Percentiles rank a stretch among this genome's conserved stretches.
These are phyloP conservation scores for Rhizoglyphus robini DNA, from an alignment of 1,140 invertebrate genomes.

Conservation along the genomic window DNA sequence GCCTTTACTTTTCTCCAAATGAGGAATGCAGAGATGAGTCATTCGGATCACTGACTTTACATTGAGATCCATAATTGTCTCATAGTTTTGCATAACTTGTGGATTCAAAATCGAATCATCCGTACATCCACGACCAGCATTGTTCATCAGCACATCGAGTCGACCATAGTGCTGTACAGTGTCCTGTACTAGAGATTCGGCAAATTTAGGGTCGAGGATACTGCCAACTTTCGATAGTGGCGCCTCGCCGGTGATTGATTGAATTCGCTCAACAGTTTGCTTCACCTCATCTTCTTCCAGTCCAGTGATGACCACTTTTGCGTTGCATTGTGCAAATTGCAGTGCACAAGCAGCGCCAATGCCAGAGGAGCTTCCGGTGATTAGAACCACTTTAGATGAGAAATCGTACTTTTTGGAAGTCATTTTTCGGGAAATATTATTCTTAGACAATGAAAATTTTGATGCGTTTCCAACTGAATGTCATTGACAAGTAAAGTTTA, in stretches of 20 bases:
- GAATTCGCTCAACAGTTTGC: slow-evolving; percentile 48
- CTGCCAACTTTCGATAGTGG: slow-evolving; percentile 54
- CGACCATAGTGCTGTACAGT: slow-evolving; percentile 29
- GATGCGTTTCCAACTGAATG: too few species aligned
- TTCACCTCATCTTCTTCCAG: slow-evolving; percentile 51
- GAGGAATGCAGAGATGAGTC: slow-evolving; percentile 63
- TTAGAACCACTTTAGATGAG: slow-evolving; percentile 5
- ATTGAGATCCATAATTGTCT: neutral
- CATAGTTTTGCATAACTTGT: slow-evolving; percentile 3
- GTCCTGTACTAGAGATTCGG: slow-evolving; percentile 68
- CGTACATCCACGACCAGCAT: neutral
- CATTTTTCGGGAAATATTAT: slow-evolving; percentile 1
- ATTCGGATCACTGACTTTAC: slow-evolving; percentile 31
- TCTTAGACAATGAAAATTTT: too few species aligned
- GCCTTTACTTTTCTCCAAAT: slow-evolving; percentile 62
- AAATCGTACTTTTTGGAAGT: slow-evolving; percentile 10
- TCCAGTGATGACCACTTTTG: slow-evolving; percentile 53
- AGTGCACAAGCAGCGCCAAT: slow-evolving; percentile 64
- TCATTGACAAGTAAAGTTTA: too few species aligned
- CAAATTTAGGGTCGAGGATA: slow-evolving; percentile 61
- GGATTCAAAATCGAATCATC: neutral
- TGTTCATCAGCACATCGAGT: slow-evolving; percentile 21
- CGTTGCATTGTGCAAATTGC: slow-evolving; percentile 56
- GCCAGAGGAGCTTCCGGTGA: slow-evolving; percentile 52
- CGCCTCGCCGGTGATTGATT: neutral